A percentile compares a stretch with the other conserved stretches of the same genome.
These are phyloP conservation scores for Helicolenus hilgendorfi DNA, from an alignment of 2,797 vertebrate genomes.

Conservation along the genomic window DNA sequence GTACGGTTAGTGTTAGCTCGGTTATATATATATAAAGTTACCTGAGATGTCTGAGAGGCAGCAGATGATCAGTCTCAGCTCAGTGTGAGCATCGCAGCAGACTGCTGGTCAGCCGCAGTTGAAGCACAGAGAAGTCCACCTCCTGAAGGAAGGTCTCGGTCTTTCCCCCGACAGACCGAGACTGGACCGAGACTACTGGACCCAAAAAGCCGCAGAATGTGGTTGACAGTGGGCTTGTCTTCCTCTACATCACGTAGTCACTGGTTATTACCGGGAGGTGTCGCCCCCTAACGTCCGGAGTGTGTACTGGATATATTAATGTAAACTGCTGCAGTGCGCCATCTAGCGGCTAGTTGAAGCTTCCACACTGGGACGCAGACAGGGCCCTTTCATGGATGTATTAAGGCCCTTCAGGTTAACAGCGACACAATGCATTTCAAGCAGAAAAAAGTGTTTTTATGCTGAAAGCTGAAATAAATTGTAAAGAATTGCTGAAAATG, in stretches of 20 bases:
- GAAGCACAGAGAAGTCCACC: constrained; percentile 44
- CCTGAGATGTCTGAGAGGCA: constrained; percentile 73
- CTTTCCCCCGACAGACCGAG: constrained; percentile 20
- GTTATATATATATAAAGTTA: constrained; percentile 48
- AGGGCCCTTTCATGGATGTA: too few relatives aligned
- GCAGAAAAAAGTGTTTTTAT: too few relatives aligned
- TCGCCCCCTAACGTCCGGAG: constrained; percentile 39
- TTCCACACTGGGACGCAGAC: not conserved
- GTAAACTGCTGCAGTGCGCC: not conserved
- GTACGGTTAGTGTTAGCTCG: constrained; percentile 31
- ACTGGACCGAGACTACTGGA: constrained; percentile 51
- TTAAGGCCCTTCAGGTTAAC: not conserved
- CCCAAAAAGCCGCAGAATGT: constrained; percentile 81
- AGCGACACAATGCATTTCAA: too few relatives aligned
- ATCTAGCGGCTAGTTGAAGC: constrained; percentile 15
- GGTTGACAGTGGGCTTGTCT: constrained; percentile 34
- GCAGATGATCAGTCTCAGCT: constrained; percentile 62
- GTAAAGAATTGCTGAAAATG: too few relatives aligned
- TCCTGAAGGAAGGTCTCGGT: constrained; percentile 31
- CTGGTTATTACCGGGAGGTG: fast-evolving
- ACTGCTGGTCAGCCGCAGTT: constrained; percentile 42
- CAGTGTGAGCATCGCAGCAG: constrained; percentile 70
- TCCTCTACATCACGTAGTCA: constrained; percentile 26
- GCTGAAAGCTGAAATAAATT: too few relatives aligned
- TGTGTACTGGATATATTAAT: not conserved